Evolutionary conservation across 2,797 vertebrate genomes (phyloP), one percentile per base, ranked within the genome.

Genomic region (Ciconia nigra): DNA sequence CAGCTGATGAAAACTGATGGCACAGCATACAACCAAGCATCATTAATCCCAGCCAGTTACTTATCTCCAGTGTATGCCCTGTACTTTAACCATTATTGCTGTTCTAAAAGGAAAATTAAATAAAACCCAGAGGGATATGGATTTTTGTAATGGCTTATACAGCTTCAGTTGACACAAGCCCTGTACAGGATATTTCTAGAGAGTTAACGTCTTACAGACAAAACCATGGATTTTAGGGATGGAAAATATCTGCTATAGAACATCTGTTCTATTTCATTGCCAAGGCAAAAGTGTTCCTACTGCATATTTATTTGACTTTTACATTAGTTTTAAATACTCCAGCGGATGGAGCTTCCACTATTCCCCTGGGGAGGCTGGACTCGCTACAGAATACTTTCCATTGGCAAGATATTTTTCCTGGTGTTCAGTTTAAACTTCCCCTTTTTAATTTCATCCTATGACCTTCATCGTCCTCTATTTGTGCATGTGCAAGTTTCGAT

Each of bases 181-280:
- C 65, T 57, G 35, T 61, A 31, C 85, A 69, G 52, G 33, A 28
- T 83, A 70, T 63, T 96, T 93, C 72, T 39, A 65, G 79, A 94
- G 57, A 63, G n/a, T 78, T 77, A 90, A 71, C 55, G 29, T 82
- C 87, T 82, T 82, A 58, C 35, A 25, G 82, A 80, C 59, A 89
- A 95, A 91, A 61, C 46, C 7, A 1, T 44, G 59, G 65, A 67
- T 74, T 72, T 65, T 95, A 91, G 58, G 31, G 52, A 89, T 74
- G 76, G 79, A 77, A 80, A 67, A 66, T 91, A 83, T 22, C 91
- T 89, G 76, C 80, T 85, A 39, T 39, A 39, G 37, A 39, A 39
- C 90, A 96, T 95, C 87, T 96, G 90, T 67, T 95, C 90, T 81
- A 54, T 65, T 74, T 57, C 76, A 83, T 17, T 95, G 90, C 80